Evolutionary conservation across 2,113 vertebrate genomes (phyloP).

Genomic region (Blennius ocellaris): DNA sequence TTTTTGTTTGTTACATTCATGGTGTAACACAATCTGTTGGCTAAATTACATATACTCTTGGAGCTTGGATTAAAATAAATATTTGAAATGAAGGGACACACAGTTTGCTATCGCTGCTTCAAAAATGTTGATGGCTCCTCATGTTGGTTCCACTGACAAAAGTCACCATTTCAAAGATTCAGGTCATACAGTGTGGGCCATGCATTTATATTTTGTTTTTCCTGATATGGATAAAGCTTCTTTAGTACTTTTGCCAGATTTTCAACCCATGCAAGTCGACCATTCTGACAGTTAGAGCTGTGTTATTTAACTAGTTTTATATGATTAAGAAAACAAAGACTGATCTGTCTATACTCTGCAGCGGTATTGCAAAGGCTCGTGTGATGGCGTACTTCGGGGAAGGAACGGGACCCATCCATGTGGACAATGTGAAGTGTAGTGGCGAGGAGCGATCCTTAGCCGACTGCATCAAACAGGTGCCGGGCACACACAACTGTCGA

Average conservation of each 20-base stretch:
- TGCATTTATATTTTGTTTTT: too few species aligned
- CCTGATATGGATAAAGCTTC: too few species aligned
- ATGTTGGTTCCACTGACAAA: not conserved
- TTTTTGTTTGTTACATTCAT: not conserved
- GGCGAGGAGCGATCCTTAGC: slow-evolving; percentile 88
- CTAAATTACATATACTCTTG: not conserved
- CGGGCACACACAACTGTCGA: slow-evolving; percentile 94
- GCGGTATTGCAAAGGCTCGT: slow-evolving; percentile 90
- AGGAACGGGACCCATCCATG: slow-evolving; percentile 92
- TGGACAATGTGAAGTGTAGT: slow-evolving; percentile 93
- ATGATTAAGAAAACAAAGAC: not conserved
- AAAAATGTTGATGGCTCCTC: not conserved
- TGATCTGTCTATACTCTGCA: slow-evolving; percentile 52
- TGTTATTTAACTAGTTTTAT: not conserved
- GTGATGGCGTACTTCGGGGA: slow-evolving; percentile 98
- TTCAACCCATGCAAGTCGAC: not conserved
- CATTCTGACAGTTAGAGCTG: not conserved
- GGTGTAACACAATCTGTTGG: not conserved
- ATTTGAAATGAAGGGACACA: not conserved
- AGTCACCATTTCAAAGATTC: too few species aligned
- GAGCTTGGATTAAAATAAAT: not conserved
- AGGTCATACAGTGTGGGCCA: too few species aligned
- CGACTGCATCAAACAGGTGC: slow-evolving; percentile 93
- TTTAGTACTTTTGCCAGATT: not conserved
- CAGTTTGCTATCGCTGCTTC: not conserved